Evolutionary conservation across 2,113 vertebrate genomes (phyloP), one percentile per base, ranked within the genome.

Genomic region (Epinephelus cyanopodus): DNA sequence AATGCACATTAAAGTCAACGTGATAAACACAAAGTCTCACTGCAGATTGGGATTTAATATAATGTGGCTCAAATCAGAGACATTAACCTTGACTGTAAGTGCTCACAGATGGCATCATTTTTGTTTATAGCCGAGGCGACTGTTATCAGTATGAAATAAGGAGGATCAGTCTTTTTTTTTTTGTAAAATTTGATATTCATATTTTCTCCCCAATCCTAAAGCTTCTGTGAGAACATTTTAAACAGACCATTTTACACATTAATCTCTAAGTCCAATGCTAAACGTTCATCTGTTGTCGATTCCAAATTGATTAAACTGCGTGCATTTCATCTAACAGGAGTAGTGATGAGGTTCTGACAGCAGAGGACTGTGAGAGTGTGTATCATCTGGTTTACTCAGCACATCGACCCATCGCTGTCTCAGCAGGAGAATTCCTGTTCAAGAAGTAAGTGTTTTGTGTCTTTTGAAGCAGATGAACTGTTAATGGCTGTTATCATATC

Each of bases 331-430:
- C 3, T 45, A 18, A 70, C 69, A 99, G 98, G 95, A 97, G 97
- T 92, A 98, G 96, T 77, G 98, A 99, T 93, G 98, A 99, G 94
- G 96, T 98, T 88, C 95, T 99, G 90, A 98, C 97, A 83, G 97
- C 98, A 74, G 98, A 99, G 95, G 98, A 99, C 93, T 99, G 98
- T 95, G 98, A 99, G 95, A 99, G 98, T 74, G 97, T 99, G 12
- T 99, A 99, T 94, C 98, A 99, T 89, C 94, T 99, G 92, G 98
- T 99, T 91, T 99, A 99, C 93, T 99, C 98, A 1, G 98, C 98
- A 91, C 98, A 99, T 90, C 95, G 98, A 56, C 98, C 98, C 64
- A 97, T 99, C 56, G 98, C 98, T 66, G 94, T 99, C 83, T 97
- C 98, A 10, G 97, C 98, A 45, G 98, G 98, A 87, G 98, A 99